Base-by-base conservation (phyloP, 1,140 invertebrate species). In the Leptestheria dahalacensis region DNA sequence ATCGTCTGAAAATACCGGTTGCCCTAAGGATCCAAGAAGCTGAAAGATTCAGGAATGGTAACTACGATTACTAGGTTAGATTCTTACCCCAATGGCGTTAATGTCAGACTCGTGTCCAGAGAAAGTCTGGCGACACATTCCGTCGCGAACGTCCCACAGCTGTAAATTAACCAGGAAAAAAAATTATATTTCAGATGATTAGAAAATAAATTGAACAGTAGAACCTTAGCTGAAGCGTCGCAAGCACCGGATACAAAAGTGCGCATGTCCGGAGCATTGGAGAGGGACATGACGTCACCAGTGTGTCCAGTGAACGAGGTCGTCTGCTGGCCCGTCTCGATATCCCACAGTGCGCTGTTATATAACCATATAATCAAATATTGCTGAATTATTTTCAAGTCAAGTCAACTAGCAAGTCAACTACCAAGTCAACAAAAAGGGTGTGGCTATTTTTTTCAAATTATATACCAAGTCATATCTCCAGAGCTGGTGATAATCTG, bases 401-500 rank as follows among this genome's bases (percentile, higher is more conserved):
- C n/a, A n/a, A n/a, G n/a, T n/a, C n/a, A n/a, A n/a, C n/a, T n/a
- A n/a, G n/a, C n/a, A n/a, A n/a, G n/a, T n/a, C n/a, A n/a, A n/a
- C n/a, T n/a, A n/a, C n/a, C n/a, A n/a, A n/a, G n/a, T n/a, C n/a
- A n/a, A n/a, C n/a, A n/a, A n/a, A n/a, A n/a, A n/a, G n/a, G n/a
- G n/a, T n/a, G n/a, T n/a, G n/a, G n/a, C n/a, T n/a, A n/a, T n/a
- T n/a, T n/a, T n/a, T n/a, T 25, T 41, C n/a, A 29, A 56, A 11
- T 18, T 26, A 72, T 78, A 78, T 72, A 93, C 90, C 93, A 97
- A 65, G 91, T 92, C 93, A 97, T 97, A 73, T 97, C 93, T 52
- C 93, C 93, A 57, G 91, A 95, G 74, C 91, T 95, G 65, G 94
- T 97, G 60, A 98, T 90, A 70, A 97, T 97, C 80, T 97, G 93